phyloP scores from a whole-genome alignment of 2,113 vertebrate genomes.

The Potamarius usumacintae region DNA sequence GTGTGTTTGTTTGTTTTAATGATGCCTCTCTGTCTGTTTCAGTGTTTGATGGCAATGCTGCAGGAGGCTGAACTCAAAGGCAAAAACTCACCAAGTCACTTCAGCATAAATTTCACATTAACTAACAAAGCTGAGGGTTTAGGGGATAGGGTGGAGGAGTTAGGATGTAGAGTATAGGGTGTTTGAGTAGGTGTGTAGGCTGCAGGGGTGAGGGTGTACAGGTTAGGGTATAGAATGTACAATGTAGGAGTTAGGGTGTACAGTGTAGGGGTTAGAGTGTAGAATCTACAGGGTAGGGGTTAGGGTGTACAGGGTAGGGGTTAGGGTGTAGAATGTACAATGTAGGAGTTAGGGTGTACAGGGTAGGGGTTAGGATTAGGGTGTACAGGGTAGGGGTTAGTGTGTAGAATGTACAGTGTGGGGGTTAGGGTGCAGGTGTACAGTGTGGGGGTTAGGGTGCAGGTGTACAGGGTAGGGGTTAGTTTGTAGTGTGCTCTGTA shows the following conservation, averaged over 20 bases:
- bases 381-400: background rate
- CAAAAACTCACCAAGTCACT: constrained; percentile 59
- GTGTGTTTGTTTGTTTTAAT: background rate
- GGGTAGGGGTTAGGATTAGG: background rate
- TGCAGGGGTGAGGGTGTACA: background rate
- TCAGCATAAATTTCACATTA: background rate
- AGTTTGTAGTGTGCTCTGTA: background rate
- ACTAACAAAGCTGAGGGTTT: background rate
- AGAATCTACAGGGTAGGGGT: too few species aligned
- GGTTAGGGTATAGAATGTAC: background rate
- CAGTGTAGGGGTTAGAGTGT: background rate
- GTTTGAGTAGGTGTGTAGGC: too few species aligned
- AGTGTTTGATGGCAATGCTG: constrained; percentile 89
- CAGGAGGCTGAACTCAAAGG: constrained; percentile 80
- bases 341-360: background rate
- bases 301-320: background rate
- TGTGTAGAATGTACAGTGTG: background rate
- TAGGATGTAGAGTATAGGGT: background rate
- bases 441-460: too few species aligned
- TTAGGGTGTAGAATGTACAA: background rate
- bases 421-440: too few species aligned
- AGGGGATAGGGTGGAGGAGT: background rate
- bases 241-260: background rate
- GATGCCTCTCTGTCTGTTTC: constrained; percentile 46
- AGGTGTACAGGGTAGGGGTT: background rate